Evolutionary conservation across 2,797 vertebrate species (phyloP), one percentile per base, ranked within the genome.

Genomic region (Sandelia bainsii): DNA sequence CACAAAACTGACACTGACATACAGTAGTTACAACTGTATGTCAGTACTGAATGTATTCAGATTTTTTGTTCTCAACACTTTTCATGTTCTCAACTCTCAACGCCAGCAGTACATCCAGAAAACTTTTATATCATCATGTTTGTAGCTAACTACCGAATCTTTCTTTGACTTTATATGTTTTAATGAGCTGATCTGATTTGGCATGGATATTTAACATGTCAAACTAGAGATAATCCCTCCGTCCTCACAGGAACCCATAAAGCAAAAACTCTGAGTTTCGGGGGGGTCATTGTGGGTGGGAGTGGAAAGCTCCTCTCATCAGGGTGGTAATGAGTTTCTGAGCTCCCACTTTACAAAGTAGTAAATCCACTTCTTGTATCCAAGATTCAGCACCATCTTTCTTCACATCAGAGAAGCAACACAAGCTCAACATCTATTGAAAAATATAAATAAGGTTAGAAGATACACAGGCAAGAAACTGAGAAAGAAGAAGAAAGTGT

Each of bases 271-370:
- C 45, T 62, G 8, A 17, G 45, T 70, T 81, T 79, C 77, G 32
- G 70, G 72, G 52, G 68, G 64, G 74, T 75, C 69, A 75, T 76
- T 77, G 73, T 83, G 69, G 68, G 69, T 75, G 65, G 67, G 48
- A 63, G 73, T 67, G 65, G 78, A 82, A 78, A 75, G 75, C 82
- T 83, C 76, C 82, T 91, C 82, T 89, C 86, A 82, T 89, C 69
- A 8, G 49, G 75, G 79, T 77, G 78, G 78, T 84, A 87, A 92
- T 86, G 81, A 91, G 78, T 83, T 88, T 81, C 82, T 87, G 78
- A 80, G 75, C 77, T 75, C 71, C 72, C 42, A 61, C 82, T 88
- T 86, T 85, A 86, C 89, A 79, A 62, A 83, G 78, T 22, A 17
- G 49, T 80, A 77, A 84, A 88, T 82, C 72, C 69, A 80, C 59